Evolutionary conservation across 2,113 vertebrate genomes (phyloP), one percentile per base, ranked within the genome.

Genomic region (Motacilla tschutschensis): DNA sequence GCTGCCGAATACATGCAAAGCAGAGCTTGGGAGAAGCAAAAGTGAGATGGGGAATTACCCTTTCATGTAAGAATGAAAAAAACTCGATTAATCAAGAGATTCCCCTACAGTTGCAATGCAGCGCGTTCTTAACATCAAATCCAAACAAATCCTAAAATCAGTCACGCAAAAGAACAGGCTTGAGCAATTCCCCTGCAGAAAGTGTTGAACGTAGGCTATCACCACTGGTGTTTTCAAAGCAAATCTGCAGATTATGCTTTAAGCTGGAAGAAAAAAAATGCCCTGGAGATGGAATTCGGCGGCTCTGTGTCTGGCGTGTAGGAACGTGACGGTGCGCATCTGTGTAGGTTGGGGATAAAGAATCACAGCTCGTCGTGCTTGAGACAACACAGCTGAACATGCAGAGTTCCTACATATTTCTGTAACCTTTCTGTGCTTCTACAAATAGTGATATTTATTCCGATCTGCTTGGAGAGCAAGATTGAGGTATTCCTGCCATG

Each of bases 31-130:
- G 75, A 92, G 91, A 76, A 62, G 64, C 76, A 84, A 22, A 79
- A 84, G 85, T 20, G 87, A 90, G 87, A 74, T 83, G 82, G 73
- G 87, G 89, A 92, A 87, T 89, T 90, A 85, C 87, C 66, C 77
- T 88, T 92, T 70, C 36, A 29, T 54, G 67, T 87, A 47, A 66
- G 85, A 85, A 67, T 10, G 50, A 70, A 78, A 73, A 82, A 82
- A 93, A 66, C 55, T 24, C 64, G 79, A 83, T 87, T 85, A 89
- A 94, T 83, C 41, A 40, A 51, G 79, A 95, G 82, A 77, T 85
- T 77, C 72, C 44, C 53, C 22, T 64, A 1, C 40, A 16, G 75
- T 73, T 77, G 40, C 1, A 7, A 48, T 44, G 60, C 43, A 13
- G 58, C 0, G 0, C 0, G 0, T 51, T 64, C 70, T 66, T 54